Conservation (phyloP, 2,113 vertebrate genomes). For the Bagarius yarrelli region DNA sequence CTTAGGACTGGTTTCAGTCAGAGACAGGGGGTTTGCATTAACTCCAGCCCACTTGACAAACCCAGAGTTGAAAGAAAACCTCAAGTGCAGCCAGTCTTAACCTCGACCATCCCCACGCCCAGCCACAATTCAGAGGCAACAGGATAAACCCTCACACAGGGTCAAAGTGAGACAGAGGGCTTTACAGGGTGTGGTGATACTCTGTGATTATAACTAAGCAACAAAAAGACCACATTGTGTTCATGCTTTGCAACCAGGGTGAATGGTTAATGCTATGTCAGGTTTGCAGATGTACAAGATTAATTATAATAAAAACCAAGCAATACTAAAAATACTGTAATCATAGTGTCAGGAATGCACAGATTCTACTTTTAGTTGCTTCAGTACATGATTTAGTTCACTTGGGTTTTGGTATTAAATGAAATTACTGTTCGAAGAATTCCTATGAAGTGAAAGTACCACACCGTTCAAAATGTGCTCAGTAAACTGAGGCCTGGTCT, state of each 20-base stretch:
- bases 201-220: constrained; percentile 22
- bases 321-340: neutral
- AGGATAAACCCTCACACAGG: constrained; percentile 7
- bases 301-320: neutral
- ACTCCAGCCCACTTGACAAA: constrained; percentile 33
- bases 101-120: constrained; percentile 36
- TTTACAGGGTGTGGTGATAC: constrained; percentile 43
- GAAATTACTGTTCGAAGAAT: neutral
- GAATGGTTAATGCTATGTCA: neutral
- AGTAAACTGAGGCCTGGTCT: constrained; percentile 13
- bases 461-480: neutral
- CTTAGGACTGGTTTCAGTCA: constrained; percentile 40
- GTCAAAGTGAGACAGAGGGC: constrained; percentile 26
- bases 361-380: neutral
- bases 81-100: constrained; percentile 44
- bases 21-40: constrained; percentile 34
- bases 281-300: neutral
- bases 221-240: neutral
- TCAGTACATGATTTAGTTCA: neutral
- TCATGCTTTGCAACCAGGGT: neutral
- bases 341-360: neutral
- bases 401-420: neutral
- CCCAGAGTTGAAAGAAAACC: constrained; percentile 46
- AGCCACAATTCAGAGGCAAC: constrained; percentile 31
- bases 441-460: neutral